Evolutionary conservation across 2,888 invertebrate species (phyloP).

Genomic region (Elegia similella): DNA sequence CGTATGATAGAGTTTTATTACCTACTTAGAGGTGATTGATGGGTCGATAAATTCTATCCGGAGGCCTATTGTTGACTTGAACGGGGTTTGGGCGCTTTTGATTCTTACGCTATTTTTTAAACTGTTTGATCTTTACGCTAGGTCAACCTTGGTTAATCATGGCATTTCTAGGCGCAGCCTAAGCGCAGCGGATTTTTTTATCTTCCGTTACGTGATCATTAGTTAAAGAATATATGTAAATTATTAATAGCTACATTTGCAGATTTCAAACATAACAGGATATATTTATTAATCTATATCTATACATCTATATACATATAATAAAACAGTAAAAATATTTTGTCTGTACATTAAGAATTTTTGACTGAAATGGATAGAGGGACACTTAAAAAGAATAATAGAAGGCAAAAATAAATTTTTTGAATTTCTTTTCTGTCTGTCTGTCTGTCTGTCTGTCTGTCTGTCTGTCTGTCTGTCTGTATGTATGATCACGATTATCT

Average conservation of each 20-base stretch:
- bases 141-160: not conserved
- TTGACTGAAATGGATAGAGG: too few species aligned
- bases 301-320: too few species aligned
- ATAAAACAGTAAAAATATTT: too few species aligned
- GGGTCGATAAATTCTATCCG: conserved; percentile 3
- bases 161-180: not conserved
- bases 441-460: too few species aligned
- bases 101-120: not conserved
- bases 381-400: too few species aligned
- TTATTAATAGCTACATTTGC: not conserved
- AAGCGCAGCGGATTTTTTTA: not conserved
- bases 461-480: too few species aligned
- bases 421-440: too few species aligned
- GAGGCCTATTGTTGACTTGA: conserved; percentile 2
- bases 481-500: too few species aligned
- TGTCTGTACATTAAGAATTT: too few species aligned
- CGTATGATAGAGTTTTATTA: conserved; percentile 13
- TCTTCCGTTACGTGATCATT: not conserved
- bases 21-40: conserved; percentile 12
- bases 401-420: too few species aligned
- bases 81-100: not conserved
- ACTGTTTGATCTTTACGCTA: conserved; percentile 1
- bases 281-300: too few species aligned
- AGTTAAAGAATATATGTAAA: not conserved
- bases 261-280: too few species aligned